Conservation (phyloP, 2,888 invertebrate species). For the Sarcophaga caerulescens region DNA sequence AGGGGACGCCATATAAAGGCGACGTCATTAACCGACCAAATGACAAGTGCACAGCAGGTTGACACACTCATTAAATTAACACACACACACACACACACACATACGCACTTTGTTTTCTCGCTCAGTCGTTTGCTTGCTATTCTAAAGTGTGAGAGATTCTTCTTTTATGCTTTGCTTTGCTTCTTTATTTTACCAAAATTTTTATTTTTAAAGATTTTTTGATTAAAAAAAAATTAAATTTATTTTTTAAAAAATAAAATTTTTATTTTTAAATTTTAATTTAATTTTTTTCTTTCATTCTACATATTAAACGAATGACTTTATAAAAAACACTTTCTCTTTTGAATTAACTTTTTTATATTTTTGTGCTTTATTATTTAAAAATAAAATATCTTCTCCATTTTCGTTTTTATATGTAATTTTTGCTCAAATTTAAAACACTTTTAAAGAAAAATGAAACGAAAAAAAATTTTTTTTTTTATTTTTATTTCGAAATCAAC, state of each 20-base stretch:
- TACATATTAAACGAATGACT: too few species aligned
- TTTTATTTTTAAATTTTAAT: not conserved
- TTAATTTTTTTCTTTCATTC: not conserved
- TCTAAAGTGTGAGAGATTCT: not conserved
- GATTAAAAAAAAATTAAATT: not conserved
- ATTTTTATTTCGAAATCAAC: constrained; percentile 49
- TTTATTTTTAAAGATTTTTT: constrained; percentile 20
- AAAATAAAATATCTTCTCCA: not conserved
- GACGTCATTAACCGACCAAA: constrained; percentile 51
- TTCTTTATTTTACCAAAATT: not conserved
- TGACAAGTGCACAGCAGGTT: constrained; percentile 67
- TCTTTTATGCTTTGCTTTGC: constrained; percentile 5
- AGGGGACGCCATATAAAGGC: constrained; percentile 40
- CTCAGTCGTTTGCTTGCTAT: too few species aligned
- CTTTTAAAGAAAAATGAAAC: not conserved
- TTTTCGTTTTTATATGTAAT: not conserved
- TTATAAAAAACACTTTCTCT: too few species aligned
- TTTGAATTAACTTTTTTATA: not conserved
- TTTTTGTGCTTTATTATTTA: not conserved
- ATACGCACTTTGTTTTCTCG: too few species aligned
- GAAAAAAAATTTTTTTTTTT: too few species aligned
- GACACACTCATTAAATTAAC: constrained; percentile 55
- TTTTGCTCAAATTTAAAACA: constrained; percentile 36
- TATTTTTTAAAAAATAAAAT: not conserved
- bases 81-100: constrained; percentile 4